Evolutionary conservation across 2,888 invertebrate genomes (phyloP), one percentile per base, ranked within the genome.

Genomic region (Nebria brevicollis): DNA sequence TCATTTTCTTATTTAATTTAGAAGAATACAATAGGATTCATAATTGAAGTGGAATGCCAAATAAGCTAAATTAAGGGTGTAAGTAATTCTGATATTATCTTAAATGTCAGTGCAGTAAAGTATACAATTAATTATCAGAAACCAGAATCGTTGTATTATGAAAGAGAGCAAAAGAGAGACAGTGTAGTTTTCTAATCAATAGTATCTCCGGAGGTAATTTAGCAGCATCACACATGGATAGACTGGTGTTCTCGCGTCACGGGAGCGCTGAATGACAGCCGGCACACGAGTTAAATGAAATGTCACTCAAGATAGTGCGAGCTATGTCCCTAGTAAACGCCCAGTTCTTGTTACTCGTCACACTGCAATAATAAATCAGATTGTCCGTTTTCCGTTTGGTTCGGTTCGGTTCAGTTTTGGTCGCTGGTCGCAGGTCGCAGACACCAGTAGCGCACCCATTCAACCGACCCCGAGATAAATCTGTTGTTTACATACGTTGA

Each of bases 271-370:
- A 89, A 86, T 88, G 89, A 89, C 89, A 88, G 87, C 86, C 86
- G 85, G 86, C 85, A 87, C 86, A 87, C 87, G 87, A 88, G 88
- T 89, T 89, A 89, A 89, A 89, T 89, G 89, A 89, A 89, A 89
- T 87, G 89, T 89, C 89, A 89, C 86, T 89, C 89, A 89, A 87
- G 88, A 87, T 87, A 87, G 87, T 73, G 66, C 86, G 86, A 87
- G 86, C 84, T 86, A 87, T 87, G 86, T 86, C 86, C 87, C 85
- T 84, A 83, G 86, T 85, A 85, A 85, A 88, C 88, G 88, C 89
- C 88, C 88, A 88, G 87, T 86, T 85, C 88, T 87, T 89, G 89
- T 89, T 86, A 85, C 87, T 86, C 86, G 86, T 87, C 88, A 86
- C 87, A 87, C 85, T 86, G 84, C 85, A 87, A 87, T 87, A 88